Evolutionary conservation across 2,113 vertebrate species (phyloP).

Genomic region (Caloenas nicobarica): DNA sequence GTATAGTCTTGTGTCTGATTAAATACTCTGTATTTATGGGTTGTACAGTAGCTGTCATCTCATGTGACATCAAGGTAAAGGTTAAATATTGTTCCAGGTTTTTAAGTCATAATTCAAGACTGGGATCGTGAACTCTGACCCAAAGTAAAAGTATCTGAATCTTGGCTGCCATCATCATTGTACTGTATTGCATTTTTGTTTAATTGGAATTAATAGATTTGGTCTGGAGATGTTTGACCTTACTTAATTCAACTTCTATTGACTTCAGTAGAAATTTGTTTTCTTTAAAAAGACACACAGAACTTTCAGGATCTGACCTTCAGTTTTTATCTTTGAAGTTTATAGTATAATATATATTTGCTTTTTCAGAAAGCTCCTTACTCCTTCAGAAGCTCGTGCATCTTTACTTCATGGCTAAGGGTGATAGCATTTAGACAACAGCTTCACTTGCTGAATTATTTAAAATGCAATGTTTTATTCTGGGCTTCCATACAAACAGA

Average conservation of each 20-base stretch:
- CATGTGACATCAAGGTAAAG: not conserved
- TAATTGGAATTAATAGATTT: not conserved
- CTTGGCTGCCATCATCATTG: not conserved
- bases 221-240: not conserved
- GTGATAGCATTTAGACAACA: not conserved
- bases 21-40: not conserved
- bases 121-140: not conserved
- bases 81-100: not conserved
- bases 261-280: not conserved
- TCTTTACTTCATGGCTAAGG: not conserved
- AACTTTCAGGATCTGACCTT: not conserved
- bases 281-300: not conserved
- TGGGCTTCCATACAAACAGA: not conserved
- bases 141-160: not conserved
- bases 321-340: not conserved
- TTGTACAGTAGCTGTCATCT: not conserved
- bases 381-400: not conserved
- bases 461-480: not conserved
- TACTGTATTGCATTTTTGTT: not conserved
- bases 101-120: not conserved
- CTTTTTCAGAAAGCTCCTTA: not conserved
- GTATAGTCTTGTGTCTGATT: not conserved
- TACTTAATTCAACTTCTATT: not conserved
- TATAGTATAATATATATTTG: no score
- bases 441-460: not conserved